Conservation (phyloP, 1,140 invertebrate species). For the Aplysia californica region DNA sequence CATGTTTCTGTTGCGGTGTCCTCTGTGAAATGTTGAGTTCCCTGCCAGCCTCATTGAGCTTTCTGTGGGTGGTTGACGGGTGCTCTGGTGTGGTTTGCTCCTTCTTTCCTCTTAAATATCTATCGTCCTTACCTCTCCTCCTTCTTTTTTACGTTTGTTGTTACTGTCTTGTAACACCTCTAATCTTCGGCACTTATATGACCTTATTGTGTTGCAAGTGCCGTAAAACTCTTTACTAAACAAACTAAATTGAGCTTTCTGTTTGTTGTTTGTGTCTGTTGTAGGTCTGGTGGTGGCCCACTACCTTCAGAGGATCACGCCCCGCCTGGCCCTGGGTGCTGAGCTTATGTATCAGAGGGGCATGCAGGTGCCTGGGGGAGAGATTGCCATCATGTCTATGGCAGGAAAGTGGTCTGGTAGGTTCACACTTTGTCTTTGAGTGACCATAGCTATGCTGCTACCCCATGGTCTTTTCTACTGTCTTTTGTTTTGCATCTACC, state of each 20-base stretch:
- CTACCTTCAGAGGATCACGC: constrained; percentile 89
- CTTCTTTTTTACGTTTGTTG: background rate
- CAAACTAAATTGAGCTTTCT: background rate
- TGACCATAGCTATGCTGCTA: too few relatives aligned
- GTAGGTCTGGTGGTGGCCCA: constrained; percentile 86
- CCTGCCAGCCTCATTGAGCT: too few relatives aligned
- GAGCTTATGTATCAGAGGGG: constrained; percentile 94
- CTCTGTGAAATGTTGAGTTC: too few relatives aligned
- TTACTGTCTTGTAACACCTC: background rate
- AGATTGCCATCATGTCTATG: constrained; percentile 87
- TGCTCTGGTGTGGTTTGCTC: too few relatives aligned
- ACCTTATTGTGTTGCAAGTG: background rate
- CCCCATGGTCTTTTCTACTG: too few relatives aligned
- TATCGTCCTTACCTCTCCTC: too few relatives aligned
- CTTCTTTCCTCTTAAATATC: background rate
- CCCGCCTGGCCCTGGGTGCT: constrained; percentile 85
- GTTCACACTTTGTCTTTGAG: too few relatives aligned
- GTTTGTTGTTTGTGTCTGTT: constrained; percentile 18
- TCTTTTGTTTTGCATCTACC: too few relatives aligned
- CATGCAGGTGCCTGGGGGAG: constrained; percentile 81
- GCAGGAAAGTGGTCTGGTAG: constrained; percentile 81
- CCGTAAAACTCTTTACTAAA: background rate
- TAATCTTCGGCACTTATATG: background rate
- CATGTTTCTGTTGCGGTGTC: too few relatives aligned
- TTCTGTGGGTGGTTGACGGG: too few relatives aligned